Percentiles rank a stretch among this genome's conserved stretches.
phyloP scores from a whole-genome alignment of 2,888 invertebrate species.

The Phyllotreta cruciferae region DNA sequence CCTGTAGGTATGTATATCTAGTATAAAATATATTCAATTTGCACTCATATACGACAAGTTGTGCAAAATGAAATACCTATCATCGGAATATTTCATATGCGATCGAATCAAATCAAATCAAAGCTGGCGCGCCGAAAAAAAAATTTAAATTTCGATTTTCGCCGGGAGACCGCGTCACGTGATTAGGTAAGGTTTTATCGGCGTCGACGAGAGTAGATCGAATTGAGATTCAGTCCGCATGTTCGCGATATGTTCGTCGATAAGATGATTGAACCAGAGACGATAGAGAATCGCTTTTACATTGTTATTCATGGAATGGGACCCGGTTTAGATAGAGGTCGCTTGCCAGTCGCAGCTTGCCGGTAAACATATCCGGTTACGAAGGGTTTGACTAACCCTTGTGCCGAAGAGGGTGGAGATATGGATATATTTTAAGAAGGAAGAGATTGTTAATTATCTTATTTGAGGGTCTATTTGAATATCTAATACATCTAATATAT shows the following conservation, averaged over 20 bases:
- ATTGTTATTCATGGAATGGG: conserved; percentile 52
- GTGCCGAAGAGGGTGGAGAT: conserved; percentile 14
- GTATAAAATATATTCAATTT: no score
- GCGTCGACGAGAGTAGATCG: conserved; percentile 26
- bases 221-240: conserved; percentile 48
- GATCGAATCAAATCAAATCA: conserved; percentile 39
- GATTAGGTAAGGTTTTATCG: conserved; percentile 40
- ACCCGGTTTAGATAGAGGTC: conserved; percentile 45
- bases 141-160: conserved; percentile 46
- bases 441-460: conserved; percentile 14
- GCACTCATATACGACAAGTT: no score
- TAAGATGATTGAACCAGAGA: conserved; percentile 47
- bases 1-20: no score
- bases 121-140: conserved; percentile 30
- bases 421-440: conserved; percentile 13
- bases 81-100: conserved; percentile 5
- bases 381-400: conserved; percentile 36
- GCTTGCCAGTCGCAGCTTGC: conserved; percentile 26
- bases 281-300: conserved; percentile 39
- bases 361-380: conserved; percentile 51
- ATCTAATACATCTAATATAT: no score
- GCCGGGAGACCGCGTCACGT: conserved; percentile 36
- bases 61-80: background rate
- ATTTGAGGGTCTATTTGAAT: background rate
- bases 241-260: conserved; percentile 51